A percentile compares a stretch with the other conserved stretches of the same genome.
Conservation (phyloP, 2,888 invertebrate species). For the Bruchidius siliquastri region DNA sequence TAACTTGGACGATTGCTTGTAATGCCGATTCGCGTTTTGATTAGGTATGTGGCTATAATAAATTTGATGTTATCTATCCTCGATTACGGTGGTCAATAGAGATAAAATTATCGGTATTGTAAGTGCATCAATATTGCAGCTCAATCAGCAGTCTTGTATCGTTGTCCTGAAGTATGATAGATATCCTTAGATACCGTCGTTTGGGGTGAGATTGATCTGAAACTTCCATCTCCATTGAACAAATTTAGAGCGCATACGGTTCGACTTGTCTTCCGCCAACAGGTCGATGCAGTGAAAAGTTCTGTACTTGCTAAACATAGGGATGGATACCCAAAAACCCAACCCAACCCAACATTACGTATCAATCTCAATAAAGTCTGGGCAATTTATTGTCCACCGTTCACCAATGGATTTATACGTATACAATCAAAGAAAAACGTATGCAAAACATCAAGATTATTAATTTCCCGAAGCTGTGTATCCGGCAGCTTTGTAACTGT, state of each 20-base stretch:
- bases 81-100: background rate
- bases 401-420: background rate
- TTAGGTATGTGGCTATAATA: background rate
- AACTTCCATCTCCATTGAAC: no score
- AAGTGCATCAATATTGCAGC: background rate
- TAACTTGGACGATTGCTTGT: background rate
- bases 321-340: no score
- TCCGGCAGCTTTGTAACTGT: background rate
- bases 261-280: no score
- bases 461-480: background rate
- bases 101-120: background rate
- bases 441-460: background rate
- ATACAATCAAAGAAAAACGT: background rate
- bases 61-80: background rate
- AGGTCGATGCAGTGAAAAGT: no score
- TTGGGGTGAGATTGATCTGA: no score
- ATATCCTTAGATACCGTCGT: no score
- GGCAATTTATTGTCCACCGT: background rate
- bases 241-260: no score
- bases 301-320: no score
- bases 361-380: background rate
- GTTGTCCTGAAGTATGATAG: background rate
- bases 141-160: background rate
- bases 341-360: no score
- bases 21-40: background rate